Evolutionary conservation across 2,113 vertebrate genomes (phyloP).

Genomic region (Callorhinus ursinus): DNA sequence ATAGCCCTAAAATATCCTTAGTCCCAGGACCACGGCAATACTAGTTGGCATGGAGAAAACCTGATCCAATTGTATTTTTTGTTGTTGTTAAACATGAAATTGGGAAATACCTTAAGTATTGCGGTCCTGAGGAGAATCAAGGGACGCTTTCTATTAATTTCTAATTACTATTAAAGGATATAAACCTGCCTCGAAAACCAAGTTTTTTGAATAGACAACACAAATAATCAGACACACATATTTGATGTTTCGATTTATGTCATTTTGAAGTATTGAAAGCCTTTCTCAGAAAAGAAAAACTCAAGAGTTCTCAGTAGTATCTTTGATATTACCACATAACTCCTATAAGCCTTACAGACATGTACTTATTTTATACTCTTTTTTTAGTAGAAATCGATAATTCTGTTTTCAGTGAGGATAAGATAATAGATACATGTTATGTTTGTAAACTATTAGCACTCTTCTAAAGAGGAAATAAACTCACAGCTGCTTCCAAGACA

Average conservation of each 20-base stretch:
- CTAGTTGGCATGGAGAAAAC: not conserved
- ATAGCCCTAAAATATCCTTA: not conserved
- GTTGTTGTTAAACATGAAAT: not conserved
- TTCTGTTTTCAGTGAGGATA: conserved; percentile 78
- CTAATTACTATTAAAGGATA: not conserved
- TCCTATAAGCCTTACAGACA: conserved; percentile 69
- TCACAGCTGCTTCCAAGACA: conserved; percentile 77
- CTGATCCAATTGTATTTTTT: not conserved
- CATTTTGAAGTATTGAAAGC: not conserved
- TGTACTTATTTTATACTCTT: conserved; percentile 67
- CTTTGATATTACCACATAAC: conserved; percentile 58
- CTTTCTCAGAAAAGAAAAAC: not conserved
- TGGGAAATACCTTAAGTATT: not conserved
- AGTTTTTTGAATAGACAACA: not conserved
- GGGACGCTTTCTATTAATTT: not conserved
- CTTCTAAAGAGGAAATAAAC: conserved; percentile 77
- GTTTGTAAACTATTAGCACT: conserved; percentile 74
- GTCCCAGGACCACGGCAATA: not conserved
- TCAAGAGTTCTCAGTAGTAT: conserved; percentile 57
- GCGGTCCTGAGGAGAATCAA: not conserved
- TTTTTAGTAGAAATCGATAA: conserved; percentile 82
- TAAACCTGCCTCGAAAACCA: not conserved
- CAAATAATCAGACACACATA: not conserved
- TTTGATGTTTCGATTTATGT: not conserved
- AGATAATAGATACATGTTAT: conserved; percentile 77